Evolutionary conservation across 2,797 vertebrate species (phyloP).

Genomic region (Periophthalmus magnuspinnatus): DNA sequence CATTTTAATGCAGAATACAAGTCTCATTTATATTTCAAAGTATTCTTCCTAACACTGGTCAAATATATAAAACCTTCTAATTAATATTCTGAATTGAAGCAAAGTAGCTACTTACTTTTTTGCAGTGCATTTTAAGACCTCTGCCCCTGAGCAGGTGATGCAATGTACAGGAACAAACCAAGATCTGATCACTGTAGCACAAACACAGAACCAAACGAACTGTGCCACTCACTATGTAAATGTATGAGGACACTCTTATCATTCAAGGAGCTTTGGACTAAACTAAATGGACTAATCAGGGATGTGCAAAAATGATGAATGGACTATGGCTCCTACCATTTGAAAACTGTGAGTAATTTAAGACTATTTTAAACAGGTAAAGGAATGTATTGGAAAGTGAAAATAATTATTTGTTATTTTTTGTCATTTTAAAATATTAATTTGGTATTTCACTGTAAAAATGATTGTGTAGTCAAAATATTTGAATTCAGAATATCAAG

Average conservation of each 20-base stretch:
- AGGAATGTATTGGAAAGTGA: background rate
- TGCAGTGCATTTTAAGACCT: background rate
- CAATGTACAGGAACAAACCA: slow-evolving; percentile 4
- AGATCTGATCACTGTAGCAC: slow-evolving; percentile 6
- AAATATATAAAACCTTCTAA: background rate
- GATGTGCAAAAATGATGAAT: background rate
- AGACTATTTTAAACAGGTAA: background rate
- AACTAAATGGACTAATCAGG: background rate
- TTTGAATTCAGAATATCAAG: background rate
- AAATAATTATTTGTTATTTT: background rate
- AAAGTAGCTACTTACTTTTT: background rate
- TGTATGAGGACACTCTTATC: background rate
- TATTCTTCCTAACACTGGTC: too few relatives aligned
- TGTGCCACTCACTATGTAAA: background rate
- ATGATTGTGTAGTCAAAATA: background rate
- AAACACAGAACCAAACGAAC: background rate
- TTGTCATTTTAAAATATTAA: background rate
- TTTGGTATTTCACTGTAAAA: background rate
- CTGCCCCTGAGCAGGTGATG: slow-evolving; percentile 6
- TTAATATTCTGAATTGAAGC: background rate
- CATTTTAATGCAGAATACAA: too few relatives aligned
- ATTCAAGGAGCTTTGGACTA: background rate
- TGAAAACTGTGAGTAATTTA: background rate
- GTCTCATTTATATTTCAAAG: too few relatives aligned
- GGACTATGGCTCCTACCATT: background rate